A percentile compares a stretch with the other conserved stretches of the same genome.
phyloP scores from a whole-genome alignment of 2,888 invertebrate genomes.

The Linnaemya vulpina region DNA sequence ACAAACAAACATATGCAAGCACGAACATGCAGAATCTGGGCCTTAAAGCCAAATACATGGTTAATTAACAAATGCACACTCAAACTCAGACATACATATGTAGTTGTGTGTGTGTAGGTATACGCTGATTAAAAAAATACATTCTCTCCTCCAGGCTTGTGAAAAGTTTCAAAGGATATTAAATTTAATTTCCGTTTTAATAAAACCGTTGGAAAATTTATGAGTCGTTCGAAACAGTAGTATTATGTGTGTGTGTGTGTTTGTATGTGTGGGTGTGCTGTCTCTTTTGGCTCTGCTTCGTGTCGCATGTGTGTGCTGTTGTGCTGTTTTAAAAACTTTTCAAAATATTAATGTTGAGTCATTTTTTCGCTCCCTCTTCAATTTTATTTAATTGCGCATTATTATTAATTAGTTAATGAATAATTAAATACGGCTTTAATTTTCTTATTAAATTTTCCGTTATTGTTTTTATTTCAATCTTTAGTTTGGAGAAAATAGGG shows the following conservation, averaged over 20 bases:
- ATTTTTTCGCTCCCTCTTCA: background rate
- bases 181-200: conserved; percentile 72
- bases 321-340: conserved; percentile 16
- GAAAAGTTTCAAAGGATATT: conserved; percentile 61
- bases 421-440: conserved; percentile 81
- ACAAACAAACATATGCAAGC: conserved; percentile 20
- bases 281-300: background rate
- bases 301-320: conserved; percentile 31
- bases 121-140: background rate
- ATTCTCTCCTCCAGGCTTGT: background rate
- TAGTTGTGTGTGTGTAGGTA: background rate
- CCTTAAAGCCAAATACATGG: conserved; percentile 63
- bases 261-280: background rate
- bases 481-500: conserved; percentile 5
- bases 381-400: conserved; percentile 61
- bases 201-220: conserved; percentile 66
- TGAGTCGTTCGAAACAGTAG: background rate
- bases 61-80: conserved; percentile 51
- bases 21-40: too few relatives aligned
- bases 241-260: too few relatives aligned
- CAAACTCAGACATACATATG: background rate
- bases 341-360: conserved; percentile 22
- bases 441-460: conserved; percentile 76
- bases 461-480: conserved; percentile 4
- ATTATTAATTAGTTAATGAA: conserved; percentile 80